Base-by-base conservation (phyloP, 92 coral and sea anemone genomes). In the Umimayanthus chanpuru region DNA sequence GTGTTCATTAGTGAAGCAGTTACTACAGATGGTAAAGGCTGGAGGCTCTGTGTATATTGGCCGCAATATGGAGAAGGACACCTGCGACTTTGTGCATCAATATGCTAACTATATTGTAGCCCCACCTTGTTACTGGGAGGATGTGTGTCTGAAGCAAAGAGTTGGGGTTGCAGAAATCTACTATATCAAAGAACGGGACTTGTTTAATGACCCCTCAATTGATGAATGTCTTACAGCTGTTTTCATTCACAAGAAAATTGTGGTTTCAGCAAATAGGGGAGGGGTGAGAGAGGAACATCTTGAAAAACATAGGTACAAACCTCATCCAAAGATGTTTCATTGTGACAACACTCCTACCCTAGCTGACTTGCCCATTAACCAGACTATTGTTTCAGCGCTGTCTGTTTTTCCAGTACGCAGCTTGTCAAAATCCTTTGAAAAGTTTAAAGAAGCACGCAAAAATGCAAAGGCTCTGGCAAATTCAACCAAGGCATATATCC, bases 11-110 rank as follows among this genome's bases (percentile, higher is more conserved):
- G 97, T 94, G 7, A 88, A 93, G 73, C 96, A 94, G 47, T 49
- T 96, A 36, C 83, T 96, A 15, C 91, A 93, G 39, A 92, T 94
- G 71, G 83, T 96, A 10, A 92, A 90, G 73, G 97, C 97, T 5
- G 98, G 98, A 44, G 99, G 99, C 26, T 91, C 96, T n/a, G 36
- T 96, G 16, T 96, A 95, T 76, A 81, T 96, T 76, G 99, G 99
- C 20, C 97, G 93, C 81, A 95, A 96, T 75, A 66, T 95, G 86
- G 99, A 96, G 65, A 91, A 92, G 49, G 91, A 65, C 71, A 96
- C 91, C 65, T 96, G 96, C 40, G 75, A 76, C 11, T 85, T 96
- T 2, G 53, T 96, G 39, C 88, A 94, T 30, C 94, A 91, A 83
- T 94, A 81, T 53, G 18, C 77, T 4, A 25, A 89, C 9, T 78